Evolutionary conservation across 2,113 vertebrate genomes (phyloP), one percentile per base, ranked within the genome.

Genomic region (Crotalus tigris): DNA sequence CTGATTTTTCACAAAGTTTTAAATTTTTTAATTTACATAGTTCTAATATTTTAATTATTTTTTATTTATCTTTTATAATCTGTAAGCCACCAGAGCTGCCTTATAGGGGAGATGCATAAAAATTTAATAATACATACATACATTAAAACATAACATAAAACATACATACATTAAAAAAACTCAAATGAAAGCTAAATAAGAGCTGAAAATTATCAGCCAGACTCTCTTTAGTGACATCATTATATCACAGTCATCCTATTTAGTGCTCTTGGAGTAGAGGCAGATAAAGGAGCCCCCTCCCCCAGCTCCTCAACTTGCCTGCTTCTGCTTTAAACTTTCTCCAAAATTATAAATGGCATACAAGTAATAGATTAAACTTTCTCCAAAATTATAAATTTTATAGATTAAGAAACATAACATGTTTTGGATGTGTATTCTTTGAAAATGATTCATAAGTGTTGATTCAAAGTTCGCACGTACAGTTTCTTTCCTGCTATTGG

Each of bases 321-420:
- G 69, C 15, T 93, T 93, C 57, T 58, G 64, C 51, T 39, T 0
- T 91, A 75, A 75, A 51, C 26, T 17, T 53, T 94, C 64, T 69
- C 88, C 46, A 88, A 81, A 85, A 58, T 94, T 59, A 33, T 90
- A 90, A 94, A 86, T 51, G 49, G 49, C 8, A 51, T 51, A 51
- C 49, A 51, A 51, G 49, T 51, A 51, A 51, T 51, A 51, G 49
- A 51, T 0, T 91, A 75, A 75, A 51, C 23, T 17, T 53, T 94
- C 64, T 69, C 88, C 46, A 88, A 81, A 85, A 58, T 94, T 59
- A 39, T 90, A 90, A 93, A 86, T 51, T 51, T 51, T 51, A 7
- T 75, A 75, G n/a, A 39, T 75, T 39, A 75, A 19, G n/a, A 75
- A 75, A 39, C 69, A 75, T 75, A 75, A 75, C 69, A 75, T 39